Percentiles rank a stretch among this genome's conserved stretches.
Conservation (phyloP, 2,113 vertebrate species). For the Laterallus jamaicensis region DNA sequence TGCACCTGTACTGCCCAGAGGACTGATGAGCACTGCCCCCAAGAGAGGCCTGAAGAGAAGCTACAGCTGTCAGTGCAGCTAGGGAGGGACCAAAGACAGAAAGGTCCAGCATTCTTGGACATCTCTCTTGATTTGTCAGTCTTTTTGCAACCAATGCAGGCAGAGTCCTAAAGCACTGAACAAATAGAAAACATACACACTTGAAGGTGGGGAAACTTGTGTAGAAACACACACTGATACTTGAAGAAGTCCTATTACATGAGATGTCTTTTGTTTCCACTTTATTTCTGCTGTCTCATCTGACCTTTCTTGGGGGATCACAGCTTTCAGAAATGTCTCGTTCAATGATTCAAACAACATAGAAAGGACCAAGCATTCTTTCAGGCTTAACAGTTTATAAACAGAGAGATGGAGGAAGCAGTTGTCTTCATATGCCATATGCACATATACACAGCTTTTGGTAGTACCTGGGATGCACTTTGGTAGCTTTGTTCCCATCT, state of each 20-base stretch:
- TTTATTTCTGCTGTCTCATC: not conserved
- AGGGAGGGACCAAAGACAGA: not conserved
- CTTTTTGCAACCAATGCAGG: not conserved
- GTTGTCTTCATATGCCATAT: not conserved
- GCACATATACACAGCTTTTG: not conserved
- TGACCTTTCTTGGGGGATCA: not conserved
- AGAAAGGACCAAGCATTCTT: not conserved
- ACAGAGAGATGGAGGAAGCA: not conserved
- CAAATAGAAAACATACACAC: not conserved
- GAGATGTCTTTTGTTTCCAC: not conserved
- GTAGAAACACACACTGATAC: not conserved
- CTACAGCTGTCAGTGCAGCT: not conserved
- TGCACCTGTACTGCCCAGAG: not conserved
- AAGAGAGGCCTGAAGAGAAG: not conserved
- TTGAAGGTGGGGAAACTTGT: not conserved
- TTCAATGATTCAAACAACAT: not conserved
- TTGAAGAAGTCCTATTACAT: not conserved
- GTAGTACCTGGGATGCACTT: slow-evolving; percentile 76
- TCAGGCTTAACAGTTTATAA: not conserved
- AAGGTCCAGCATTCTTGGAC: not conserved
- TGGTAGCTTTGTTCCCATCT: slow-evolving; percentile 65
- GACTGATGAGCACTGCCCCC: not conserved
- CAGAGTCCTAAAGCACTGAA: not conserved
- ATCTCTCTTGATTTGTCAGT: not conserved
- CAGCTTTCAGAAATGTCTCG: not conserved